phyloP scores from a whole-genome alignment of 2,113 vertebrate genomes.

The Gymnarchus niloticus region DNA sequence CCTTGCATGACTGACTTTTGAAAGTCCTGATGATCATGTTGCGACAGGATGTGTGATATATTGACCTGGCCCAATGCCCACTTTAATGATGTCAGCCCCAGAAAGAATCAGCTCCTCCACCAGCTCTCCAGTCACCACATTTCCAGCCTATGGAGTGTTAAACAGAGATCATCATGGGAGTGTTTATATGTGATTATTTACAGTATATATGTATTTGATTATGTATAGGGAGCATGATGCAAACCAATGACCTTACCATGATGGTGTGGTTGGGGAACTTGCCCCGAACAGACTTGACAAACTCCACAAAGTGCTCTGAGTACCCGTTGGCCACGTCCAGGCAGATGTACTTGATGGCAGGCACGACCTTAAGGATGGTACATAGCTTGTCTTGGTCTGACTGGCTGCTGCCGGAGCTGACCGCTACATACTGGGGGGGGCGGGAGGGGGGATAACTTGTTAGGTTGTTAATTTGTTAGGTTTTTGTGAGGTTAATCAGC shows the following conservation, averaged over 20 bases:
- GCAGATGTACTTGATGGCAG: conserved; percentile 84
- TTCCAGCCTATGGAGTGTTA: conserved; percentile 74
- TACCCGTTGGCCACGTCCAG: conserved; percentile 97
- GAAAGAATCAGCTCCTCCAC: conserved; percentile 95
- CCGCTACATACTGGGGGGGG: conserved; percentile 75
- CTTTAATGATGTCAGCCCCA: conserved; percentile 97
- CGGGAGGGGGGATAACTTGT: conserved; percentile 16
- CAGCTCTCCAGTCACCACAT: conserved; percentile 98
- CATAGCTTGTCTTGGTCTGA: conserved; percentile 82
- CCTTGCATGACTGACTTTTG: background rate
- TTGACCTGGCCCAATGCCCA: conserved; percentile 92
- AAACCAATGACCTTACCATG: conserved; percentile 71
- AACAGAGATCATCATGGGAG: background rate
- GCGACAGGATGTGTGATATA: conserved; percentile 12
- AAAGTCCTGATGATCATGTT: background rate
- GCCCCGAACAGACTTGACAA: conserved; percentile 82
- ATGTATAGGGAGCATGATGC: background rate
- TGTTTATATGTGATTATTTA: background rate
- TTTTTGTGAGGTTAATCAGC: background rate
- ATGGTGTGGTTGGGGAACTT: conserved; percentile 92
- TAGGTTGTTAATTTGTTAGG: background rate
- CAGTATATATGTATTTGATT: background rate
- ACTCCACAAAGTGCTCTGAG: conserved; percentile 95
- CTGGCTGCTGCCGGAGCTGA: conserved; percentile 84
- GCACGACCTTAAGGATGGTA: conserved; percentile 75